phyloP scores from a whole-genome alignment of 2,797 vertebrate genomes.

The Halcyon chelicuti region DNA sequence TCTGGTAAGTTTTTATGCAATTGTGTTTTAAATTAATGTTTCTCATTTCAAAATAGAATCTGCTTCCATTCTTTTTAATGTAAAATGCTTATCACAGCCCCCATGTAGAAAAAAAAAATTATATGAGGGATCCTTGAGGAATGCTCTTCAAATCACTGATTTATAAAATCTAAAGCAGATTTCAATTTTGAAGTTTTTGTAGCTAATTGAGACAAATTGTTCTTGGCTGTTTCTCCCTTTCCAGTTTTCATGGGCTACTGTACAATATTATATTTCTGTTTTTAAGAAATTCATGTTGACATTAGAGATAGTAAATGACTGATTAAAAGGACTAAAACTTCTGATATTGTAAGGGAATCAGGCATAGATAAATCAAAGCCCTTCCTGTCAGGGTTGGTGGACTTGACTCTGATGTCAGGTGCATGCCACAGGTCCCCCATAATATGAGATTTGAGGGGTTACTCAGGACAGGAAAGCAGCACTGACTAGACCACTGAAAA shows the following conservation, averaged over 20 bases:
- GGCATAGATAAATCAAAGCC: background rate
- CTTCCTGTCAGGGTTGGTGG: background rate
- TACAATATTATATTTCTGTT: background rate
- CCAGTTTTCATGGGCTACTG: background rate
- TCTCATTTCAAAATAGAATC: background rate
- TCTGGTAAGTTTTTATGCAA: background rate
- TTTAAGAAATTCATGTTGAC: background rate
- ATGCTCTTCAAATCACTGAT: background rate
- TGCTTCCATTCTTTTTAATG: background rate
- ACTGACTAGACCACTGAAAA: background rate
- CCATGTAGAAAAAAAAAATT: background rate
- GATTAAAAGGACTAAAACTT: background rate
- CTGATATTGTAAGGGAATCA: background rate
- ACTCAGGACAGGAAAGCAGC: background rate
- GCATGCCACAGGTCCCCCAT: background rate
- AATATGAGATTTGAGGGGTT: background rate
- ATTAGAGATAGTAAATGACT: background rate
- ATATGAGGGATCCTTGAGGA: background rate
- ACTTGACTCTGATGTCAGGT: background rate
- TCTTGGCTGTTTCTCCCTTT: background rate
- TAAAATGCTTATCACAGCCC: background rate
- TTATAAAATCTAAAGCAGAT: background rate
- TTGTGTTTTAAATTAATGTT: background rate
- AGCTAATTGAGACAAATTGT: background rate
- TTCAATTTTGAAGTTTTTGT: background rate